phyloP scores from a whole-genome alignment of 2,113 vertebrate species.

The Verasper variegatus region DNA sequence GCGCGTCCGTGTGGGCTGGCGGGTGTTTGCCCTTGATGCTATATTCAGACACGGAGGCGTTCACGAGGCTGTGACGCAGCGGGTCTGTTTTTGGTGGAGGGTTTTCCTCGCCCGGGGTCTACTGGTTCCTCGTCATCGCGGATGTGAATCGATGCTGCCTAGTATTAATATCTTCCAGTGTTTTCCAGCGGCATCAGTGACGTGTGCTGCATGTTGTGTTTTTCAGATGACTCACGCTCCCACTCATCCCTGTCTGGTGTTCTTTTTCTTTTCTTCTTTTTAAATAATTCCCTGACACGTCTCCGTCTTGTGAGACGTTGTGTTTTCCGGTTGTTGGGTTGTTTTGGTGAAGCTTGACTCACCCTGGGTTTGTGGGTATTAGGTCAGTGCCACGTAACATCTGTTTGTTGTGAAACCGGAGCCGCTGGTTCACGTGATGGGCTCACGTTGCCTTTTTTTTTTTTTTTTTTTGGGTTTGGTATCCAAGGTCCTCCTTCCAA shows the following conservation, averaged over 20 bases:
- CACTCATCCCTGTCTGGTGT: neutral
- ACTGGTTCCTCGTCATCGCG: neutral
- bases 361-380: conserved; percentile 40
- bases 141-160: conserved; percentile 4
- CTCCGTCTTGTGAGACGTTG: neutral
- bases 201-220: neutral
- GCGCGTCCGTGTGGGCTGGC: conserved; percentile 5
- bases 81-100: conserved; percentile 69
- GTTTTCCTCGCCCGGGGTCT: conserved; percentile 46
- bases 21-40: conserved; percentile 73
- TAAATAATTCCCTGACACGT: neutral
- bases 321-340: conserved; percentile 38
- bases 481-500: conserved; percentile 80
- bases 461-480: conserved; percentile 84
- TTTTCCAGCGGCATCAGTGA: neutral
- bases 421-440: conserved; percentile 84
- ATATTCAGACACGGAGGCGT: conserved; percentile 74
- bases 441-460: conserved; percentile 77
- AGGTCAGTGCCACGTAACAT: conserved; percentile 81
- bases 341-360: conserved; percentile 34
- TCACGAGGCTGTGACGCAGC: conserved; percentile 69
- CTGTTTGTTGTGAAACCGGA: conserved; percentile 99
- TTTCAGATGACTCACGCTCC: conserved; percentile 38
- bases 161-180: neutral
- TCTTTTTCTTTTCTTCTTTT: neutral